Percentiles rank a stretch among this genome's conserved stretches.
Evolutionary conservation across 1,140 invertebrate genomes (phyloP).

Genomic region (Leptopilina clavipes): DNA sequence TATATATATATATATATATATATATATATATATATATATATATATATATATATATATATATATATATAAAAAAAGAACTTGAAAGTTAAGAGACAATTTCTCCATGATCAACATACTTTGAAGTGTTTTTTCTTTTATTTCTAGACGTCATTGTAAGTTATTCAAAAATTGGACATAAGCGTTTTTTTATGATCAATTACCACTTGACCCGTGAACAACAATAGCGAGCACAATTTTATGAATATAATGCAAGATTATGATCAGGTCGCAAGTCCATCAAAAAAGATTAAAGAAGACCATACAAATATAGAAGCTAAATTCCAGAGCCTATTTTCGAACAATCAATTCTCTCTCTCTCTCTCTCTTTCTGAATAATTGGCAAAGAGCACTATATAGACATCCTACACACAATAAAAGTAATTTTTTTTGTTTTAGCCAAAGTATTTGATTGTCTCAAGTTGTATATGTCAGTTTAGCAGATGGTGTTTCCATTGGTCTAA

Average conservation of each 20-base stretch:
- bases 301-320: not conserved
- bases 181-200: slow-evolving; percentile 2
- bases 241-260: not conserved
- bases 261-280: not conserved
- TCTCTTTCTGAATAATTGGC: not conserved
- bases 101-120: not conserved
- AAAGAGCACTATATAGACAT: not conserved
- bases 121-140: not conserved
- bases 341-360: not conserved
- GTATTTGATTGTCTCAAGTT: not conserved
- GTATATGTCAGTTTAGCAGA: not conserved
- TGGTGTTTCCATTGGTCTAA: not conserved
- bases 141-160: not conserved
- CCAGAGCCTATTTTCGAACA: not conserved
- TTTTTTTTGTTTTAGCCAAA: not conserved
- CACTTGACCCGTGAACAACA: not conserved
- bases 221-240: not conserved
- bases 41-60: no score
- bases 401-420: not conserved
- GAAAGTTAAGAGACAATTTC: not conserved
- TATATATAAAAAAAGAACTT: no score
- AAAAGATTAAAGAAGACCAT: not conserved
- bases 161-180: not conserved
- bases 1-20: no score
- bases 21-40: no score